Percentiles rank a stretch among this genome's conserved stretches.
Conservation (phyloP, 1,140 invertebrate genomes). For the Bombus terrestris region DNA sequence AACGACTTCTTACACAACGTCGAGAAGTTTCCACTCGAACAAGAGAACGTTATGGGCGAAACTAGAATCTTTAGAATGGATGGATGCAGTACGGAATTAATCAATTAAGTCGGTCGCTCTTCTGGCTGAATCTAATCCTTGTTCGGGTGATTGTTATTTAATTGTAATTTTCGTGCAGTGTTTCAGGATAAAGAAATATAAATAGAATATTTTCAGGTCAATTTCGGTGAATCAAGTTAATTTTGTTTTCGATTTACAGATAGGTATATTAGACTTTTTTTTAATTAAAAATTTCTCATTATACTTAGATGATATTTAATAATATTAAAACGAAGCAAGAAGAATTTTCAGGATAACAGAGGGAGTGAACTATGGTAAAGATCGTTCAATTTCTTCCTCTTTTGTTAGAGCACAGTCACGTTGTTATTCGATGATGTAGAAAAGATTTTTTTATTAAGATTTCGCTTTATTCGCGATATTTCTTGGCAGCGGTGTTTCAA, state of each 20-base stretch:
- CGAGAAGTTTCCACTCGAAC: slow-evolving; percentile 26
- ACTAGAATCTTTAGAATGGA: not conserved
- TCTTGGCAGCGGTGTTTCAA: not conserved
- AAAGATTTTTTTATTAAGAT: not conserved
- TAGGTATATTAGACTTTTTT: not conserved
- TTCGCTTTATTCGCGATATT: not conserved
- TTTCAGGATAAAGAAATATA: no score
- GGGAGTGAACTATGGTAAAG: not conserved
- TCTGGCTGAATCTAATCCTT: not conserved
- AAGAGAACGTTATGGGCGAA: not conserved
- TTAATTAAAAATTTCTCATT: not conserved
- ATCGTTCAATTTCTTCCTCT: not conserved
- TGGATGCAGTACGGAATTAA: not conserved
- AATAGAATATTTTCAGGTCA: not conserved
- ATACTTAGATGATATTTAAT: not conserved
- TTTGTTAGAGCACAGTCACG: not conserved
- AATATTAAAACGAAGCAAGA: not conserved
- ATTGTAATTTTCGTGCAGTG: no score
- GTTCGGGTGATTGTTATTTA: no score
- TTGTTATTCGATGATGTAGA: not conserved
- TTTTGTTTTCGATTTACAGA: not conserved
- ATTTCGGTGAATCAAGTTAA: not conserved
- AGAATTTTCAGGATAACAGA: not conserved
- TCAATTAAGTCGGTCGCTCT: not conserved
- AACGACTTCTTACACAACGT: slow-evolving; percentile 31